Evolutionary conservation across 2,888 invertebrate genomes (phyloP), one percentile per base, ranked within the genome.

Genomic region (Agrochola litura): DNA sequence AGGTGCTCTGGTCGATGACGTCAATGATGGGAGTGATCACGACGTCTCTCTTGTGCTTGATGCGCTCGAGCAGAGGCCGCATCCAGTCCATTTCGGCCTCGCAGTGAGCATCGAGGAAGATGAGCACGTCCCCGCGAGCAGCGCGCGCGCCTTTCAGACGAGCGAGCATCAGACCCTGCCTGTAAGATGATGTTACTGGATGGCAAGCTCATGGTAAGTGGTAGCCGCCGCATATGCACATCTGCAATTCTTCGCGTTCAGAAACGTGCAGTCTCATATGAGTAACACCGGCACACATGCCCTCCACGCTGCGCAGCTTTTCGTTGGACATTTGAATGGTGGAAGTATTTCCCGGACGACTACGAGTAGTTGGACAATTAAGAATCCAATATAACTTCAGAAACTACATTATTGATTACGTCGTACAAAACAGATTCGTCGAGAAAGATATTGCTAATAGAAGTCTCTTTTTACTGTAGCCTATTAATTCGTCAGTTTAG

Each of bases 21-120:
- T 99, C 99, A 81, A 99, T 99, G 83, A 99, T 98, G 10, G 99
- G 99, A 84, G 99, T 99, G 77, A 99, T 95, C 0, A 99, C 99
- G 1, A 98, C 98, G 54, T 97, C 98, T 0, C 97, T 96, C 84
- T 99, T 98, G 91, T 94, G 92, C 9, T 82, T 77, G 43, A 93
- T 72, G 73, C 99, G 97, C 84, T 98, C 97, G 86, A 99, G 96
- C 70, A 99, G 94, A 0, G 99, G 99, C 91, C 99, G 98, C 84
- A 99, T 96, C 99, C 99, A 99, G 84, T 98, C 97, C 2, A 95
- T 91, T 66, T 97, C 97, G 2, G 97, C 97, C 96, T 99, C 99
- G 94, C 99, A 99, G 93, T 99, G 99, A 16, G 99, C 98, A 96
- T 99, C 99, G 76, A 99, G 97, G 95, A 99, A 99, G 65, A 99